Conservation (phyloP, 2,888 invertebrate genomes). For the Noctua fimbriata region DNA sequence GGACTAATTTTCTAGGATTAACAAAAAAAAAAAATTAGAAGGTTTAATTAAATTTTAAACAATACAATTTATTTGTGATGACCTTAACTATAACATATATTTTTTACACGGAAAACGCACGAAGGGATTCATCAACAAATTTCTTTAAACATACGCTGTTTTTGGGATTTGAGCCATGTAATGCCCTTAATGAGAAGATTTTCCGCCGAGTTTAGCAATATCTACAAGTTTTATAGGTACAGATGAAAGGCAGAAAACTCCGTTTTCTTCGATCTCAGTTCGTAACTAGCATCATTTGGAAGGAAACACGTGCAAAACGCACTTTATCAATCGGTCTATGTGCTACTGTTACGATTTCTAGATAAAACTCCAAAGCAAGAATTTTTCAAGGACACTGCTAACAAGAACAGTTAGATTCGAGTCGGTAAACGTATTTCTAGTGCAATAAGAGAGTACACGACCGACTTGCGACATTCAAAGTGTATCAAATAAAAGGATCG, state of each 20-base stretch:
- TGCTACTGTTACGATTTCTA: constrained; percentile 1
- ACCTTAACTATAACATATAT: no score
- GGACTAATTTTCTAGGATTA: no score
- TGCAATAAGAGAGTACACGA: constrained; percentile 33
- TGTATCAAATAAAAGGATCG: constrained; percentile 64
- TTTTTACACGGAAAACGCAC: no score
- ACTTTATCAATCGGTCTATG: constrained; percentile 1
- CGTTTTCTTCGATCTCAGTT: constrained; percentile 5
- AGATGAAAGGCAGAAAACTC: constrained; percentile 7
- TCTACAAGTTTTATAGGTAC: neutral
- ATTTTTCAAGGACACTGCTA: constrained; percentile 7
- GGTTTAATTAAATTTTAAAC: no score
- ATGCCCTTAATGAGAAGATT: neutral
- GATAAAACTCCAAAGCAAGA: constrained; percentile 18
- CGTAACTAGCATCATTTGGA: constrained; percentile 67
- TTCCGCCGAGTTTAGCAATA: neutral
- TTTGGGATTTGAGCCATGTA: no score
- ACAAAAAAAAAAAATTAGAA: no score
- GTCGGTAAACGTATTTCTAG: constrained; percentile 4
- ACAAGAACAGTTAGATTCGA: constrained; percentile 1
- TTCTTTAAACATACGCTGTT: no score
- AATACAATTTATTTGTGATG: no score
- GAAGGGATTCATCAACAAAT: no score
- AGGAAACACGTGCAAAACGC: constrained; percentile 67
- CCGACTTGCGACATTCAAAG: constrained; percentile 62